phyloP scores from a whole-genome alignment of 2,888 invertebrate genomes.

The Scotopteryx bipunctaria region DNA sequence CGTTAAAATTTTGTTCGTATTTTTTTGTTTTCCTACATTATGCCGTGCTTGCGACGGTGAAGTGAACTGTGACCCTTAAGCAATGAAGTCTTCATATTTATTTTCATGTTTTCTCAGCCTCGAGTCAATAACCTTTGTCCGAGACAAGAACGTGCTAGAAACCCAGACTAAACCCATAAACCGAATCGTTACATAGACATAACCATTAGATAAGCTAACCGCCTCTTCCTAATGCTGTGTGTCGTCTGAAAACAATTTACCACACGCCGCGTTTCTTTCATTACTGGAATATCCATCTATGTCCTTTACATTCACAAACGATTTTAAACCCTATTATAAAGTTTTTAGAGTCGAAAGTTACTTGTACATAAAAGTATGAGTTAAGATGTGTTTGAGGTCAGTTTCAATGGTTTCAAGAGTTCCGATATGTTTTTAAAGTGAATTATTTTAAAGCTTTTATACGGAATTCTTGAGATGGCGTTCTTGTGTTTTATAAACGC shows the following conservation, averaged over 20 bases:
- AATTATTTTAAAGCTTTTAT: constrained; percentile 48
- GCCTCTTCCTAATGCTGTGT: constrained; percentile 65
- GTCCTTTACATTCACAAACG: constrained; percentile 23
- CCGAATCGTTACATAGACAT: constrained; percentile 16
- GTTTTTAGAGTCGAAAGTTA: constrained; percentile 9
- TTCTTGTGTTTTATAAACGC: not conserved
- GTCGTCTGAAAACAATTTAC: constrained; percentile 81
- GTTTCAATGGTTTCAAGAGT: constrained; percentile 55
- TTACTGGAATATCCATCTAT: constrained; percentile 52
- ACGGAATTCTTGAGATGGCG: not conserved
- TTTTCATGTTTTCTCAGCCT: no score
- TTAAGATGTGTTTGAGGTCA: constrained; percentile 32
- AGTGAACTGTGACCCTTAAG: no score
- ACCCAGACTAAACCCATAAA: constrained; percentile 3
- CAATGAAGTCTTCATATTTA: no score
- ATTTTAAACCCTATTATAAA: constrained; percentile 17
- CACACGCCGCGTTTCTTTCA: constrained; percentile 71
- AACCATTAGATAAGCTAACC: constrained; percentile 6
- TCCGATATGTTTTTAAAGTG: constrained; percentile 53
- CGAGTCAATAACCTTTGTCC: no score
- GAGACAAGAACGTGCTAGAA: no score
- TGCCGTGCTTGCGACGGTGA: no score
- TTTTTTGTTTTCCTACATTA: no score
- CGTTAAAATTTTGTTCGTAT: no score
- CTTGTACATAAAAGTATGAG: not conserved